Conservation (phyloP, 2,113 vertebrate genomes). For the Alaudala cheleensis region DNA sequence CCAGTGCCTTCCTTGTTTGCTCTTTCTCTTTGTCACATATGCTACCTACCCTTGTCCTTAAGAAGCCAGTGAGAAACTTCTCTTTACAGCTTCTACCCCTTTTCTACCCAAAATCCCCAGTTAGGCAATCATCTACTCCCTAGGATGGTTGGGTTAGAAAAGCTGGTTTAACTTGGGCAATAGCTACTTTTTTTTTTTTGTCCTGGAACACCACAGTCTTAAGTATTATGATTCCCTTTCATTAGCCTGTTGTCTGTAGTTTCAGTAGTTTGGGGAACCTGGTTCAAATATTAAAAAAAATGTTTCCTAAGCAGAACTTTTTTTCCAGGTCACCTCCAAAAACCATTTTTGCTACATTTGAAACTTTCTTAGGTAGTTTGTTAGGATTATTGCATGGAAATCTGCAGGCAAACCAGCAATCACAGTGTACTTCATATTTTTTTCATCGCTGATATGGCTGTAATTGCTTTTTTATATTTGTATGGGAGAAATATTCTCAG, state of each 20-base stretch:
- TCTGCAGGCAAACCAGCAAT: background rate
- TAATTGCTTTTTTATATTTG: background rate
- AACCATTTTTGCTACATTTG: background rate
- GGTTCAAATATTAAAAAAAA: background rate
- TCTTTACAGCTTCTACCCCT: background rate
- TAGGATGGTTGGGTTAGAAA: fast-evolving
- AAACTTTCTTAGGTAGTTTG: background rate
- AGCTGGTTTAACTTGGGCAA: background rate
- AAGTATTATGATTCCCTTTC: background rate
- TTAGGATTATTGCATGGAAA: background rate
- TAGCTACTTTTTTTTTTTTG: background rate
- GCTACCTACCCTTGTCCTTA: background rate
- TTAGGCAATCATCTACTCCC: background rate
- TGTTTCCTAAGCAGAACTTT: background rate
- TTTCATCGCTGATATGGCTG: background rate
- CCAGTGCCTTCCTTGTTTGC: background rate
- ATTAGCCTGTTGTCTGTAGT: background rate
- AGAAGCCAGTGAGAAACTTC: background rate
- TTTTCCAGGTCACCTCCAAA: background rate
- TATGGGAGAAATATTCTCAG: background rate
- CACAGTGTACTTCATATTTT: background rate
- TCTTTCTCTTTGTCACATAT: fast-evolving
- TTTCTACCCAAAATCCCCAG: background rate
- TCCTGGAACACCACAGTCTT: background rate
- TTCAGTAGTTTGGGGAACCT: background rate